phyloP scores from a whole-genome alignment of 2,113 vertebrate species.

The Thunnus thynnus region DNA sequence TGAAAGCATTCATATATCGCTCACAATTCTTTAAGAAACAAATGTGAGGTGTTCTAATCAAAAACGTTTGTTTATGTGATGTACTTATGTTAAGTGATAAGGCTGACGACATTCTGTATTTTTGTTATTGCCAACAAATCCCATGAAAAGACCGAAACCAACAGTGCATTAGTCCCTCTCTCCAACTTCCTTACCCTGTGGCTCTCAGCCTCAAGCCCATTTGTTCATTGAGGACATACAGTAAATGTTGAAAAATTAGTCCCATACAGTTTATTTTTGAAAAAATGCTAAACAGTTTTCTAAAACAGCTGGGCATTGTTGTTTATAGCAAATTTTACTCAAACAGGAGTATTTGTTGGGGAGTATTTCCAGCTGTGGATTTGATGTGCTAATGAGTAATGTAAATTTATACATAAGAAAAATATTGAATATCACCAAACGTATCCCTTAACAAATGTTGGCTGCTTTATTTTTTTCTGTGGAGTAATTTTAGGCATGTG shows the following conservation, averaged over 20 bases:
- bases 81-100: not conserved
- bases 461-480: not conserved
- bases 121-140: not conserved
- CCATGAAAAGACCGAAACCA: not conserved
- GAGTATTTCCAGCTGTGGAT: not conserved
- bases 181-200: not conserved
- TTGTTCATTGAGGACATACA: slow-evolving; percentile 4
- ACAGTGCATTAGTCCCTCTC: not conserved
- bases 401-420: too few relatives aligned
- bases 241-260: not conserved
- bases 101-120: not conserved
- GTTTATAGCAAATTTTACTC: not conserved
- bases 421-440: too few relatives aligned
- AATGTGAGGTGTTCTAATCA: too few relatives aligned
- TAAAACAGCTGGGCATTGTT: not conserved
- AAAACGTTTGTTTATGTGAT: not conserved
- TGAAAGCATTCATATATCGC: not conserved
- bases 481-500: not conserved
- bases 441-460: too few relatives aligned
- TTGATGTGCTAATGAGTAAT: too few relatives aligned
- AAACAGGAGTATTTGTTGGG: not conserved
- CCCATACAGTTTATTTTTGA: not conserved
- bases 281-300: not conserved
- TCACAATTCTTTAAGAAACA: not conserved
- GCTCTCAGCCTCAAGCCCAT: not conserved